Conservation (phyloP, 64 coral and sea anemone species). For the Montipora sp. region DNA sequence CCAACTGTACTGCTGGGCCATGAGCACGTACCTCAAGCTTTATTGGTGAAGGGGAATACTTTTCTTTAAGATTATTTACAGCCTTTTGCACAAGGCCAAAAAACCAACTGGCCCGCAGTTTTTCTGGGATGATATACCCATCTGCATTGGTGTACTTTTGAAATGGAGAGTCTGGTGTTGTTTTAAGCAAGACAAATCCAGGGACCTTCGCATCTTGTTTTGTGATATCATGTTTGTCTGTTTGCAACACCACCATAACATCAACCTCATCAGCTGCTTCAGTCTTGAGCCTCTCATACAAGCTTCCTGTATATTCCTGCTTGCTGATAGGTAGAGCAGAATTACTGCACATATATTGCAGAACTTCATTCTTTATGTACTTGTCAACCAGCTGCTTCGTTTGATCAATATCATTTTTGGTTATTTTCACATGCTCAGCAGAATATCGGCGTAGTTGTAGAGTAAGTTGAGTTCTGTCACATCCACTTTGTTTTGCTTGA, state of each 20-base stretch:
- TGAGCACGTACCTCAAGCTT: conserved; percentile 59
- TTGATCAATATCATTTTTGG: conserved; percentile 40
- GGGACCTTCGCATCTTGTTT: conserved; percentile 49
- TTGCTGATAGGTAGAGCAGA: conserved; percentile 60
- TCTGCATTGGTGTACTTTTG: conserved; percentile 53
- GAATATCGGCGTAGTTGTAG: conserved; percentile 60
- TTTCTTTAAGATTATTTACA: conserved; percentile 16
- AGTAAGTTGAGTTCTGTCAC: conserved; percentile 8
- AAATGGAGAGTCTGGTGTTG: conserved; percentile 23
- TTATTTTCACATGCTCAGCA: conserved; percentile 63
- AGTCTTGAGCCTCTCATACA: conserved; percentile 82
- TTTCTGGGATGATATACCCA: conserved; percentile 70
- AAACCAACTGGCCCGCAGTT: conserved; percentile 73
- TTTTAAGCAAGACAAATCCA: conserved; percentile 71
- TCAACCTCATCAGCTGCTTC: conserved; percentile 84
- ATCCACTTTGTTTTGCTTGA: conserved; percentile 18
- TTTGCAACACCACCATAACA: conserved; percentile 76
- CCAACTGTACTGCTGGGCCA: conserved; percentile 83
- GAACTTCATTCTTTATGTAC: conserved; percentile 58
- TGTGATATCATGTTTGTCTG: conserved; percentile 43
- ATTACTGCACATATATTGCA: conserved; percentile 41
- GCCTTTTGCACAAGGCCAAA: conserved; percentile 68
- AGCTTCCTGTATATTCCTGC: conserved; percentile 63
- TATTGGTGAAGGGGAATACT: not conserved
- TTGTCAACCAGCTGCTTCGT: conserved; percentile 37